Conservation (phyloP, 2,113 vertebrate genomes). For the Hemichromis elongatus region DNA sequence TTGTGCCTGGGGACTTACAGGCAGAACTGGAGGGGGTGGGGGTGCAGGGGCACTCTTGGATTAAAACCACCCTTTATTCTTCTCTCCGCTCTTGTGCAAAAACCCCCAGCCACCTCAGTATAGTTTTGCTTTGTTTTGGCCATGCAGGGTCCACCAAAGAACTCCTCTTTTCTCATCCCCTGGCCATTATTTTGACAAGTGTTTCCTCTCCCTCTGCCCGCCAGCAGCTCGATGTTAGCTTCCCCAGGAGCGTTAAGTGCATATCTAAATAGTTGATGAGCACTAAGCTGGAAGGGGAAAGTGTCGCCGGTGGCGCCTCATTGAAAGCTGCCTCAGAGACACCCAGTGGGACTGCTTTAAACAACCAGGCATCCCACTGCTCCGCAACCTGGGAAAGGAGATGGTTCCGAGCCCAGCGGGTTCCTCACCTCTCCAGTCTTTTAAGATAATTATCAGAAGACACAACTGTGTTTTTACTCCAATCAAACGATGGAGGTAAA, state of each 20-base stretch:
- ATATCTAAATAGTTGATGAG: conserved; percentile 75
- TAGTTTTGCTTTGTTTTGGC: background rate
- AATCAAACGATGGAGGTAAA: conserved; percentile 7
- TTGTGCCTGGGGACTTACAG: conserved; percentile 29
- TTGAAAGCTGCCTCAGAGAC: conserved; percentile 50
- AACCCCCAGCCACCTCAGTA: background rate
- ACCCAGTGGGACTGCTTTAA: conserved; percentile 66
- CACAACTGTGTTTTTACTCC: conserved; percentile 7
- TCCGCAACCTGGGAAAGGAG: conserved; percentile 45
- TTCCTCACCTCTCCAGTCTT: conserved; percentile 39
- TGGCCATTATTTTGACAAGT: conserved; percentile 3
- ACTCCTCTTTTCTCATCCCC: background rate
- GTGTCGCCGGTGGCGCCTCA: conserved; percentile 58
- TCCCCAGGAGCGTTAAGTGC: conserved; percentile 64
- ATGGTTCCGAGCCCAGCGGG: conserved; percentile 44
- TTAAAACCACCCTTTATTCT: background rate
- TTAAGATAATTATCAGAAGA: conserved; percentile 51
- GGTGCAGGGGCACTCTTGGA: background rate
- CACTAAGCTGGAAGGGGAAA: conserved; percentile 66
- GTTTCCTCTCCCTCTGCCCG: conserved; percentile 13
- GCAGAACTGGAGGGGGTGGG: background rate
- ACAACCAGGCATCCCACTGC: conserved; percentile 57
- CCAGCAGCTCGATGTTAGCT: conserved; percentile 40
- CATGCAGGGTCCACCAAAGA: background rate
- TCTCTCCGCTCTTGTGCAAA: background rate